Conservation (phyloP, 2,888 invertebrate genomes). For the Cepaea hortensis region DNA sequence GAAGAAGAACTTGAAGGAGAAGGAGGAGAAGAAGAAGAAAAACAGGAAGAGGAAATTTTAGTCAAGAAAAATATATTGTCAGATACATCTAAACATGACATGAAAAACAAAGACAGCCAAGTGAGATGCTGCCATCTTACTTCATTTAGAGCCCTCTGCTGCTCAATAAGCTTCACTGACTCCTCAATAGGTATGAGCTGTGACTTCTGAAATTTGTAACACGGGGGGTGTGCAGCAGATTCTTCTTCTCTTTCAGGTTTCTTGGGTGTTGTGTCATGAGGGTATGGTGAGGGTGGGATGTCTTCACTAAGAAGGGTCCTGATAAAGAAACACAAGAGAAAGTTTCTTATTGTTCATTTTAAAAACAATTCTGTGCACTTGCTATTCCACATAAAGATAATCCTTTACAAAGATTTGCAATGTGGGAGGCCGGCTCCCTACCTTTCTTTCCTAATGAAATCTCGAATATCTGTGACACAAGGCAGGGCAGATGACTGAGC, state of each 20-base stretch:
- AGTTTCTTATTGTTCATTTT: not conserved
- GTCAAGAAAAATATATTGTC: too few relatives aligned
- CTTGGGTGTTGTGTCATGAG: not conserved
- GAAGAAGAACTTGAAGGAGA: too few relatives aligned
- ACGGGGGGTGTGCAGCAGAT: constrained; percentile 54
- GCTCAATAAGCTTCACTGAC: constrained; percentile 52
- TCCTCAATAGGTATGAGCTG: constrained; percentile 56
- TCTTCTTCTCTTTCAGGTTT: constrained; percentile 46
- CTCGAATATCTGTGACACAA: too few relatives aligned
- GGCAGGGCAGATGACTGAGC: too few relatives aligned
- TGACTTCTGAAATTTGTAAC: constrained; percentile 50
- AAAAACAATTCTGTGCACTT: too few relatives aligned
- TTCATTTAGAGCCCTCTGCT: constrained; percentile 53
- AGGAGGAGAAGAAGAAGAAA: too few relatives aligned
- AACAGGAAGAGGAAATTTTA: too few relatives aligned
- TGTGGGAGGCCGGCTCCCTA: too few relatives aligned
- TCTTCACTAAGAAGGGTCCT: constrained; percentile 15
- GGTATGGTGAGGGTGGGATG: constrained; percentile 14
- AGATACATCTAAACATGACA: not conserved
- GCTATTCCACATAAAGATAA: too few relatives aligned
- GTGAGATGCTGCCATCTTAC: not conserved
- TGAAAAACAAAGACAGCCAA: not conserved
- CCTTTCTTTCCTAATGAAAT: too few relatives aligned
- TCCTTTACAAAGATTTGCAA: too few relatives aligned
- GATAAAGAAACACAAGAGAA: not conserved